These are phyloP conservation scores for Alligator mississippiensis DNA, from an alignment of 2,113 vertebrate species.

Conservation along the genomic window DNA sequence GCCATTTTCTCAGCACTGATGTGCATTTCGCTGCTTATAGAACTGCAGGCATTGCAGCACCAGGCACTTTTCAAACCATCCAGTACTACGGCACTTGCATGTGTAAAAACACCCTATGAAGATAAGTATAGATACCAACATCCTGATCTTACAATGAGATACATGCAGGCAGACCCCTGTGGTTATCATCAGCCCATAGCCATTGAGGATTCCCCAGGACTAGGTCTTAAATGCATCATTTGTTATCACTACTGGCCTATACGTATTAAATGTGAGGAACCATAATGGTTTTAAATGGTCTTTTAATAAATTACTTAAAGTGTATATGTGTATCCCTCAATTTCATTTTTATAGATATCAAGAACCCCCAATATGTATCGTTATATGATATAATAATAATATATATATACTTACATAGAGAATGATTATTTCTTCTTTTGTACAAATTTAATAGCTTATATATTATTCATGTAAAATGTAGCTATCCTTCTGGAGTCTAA, in stretches of 20 bases:
- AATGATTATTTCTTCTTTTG: background rate
- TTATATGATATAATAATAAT: background rate
- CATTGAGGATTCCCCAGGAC: too few relatives aligned
- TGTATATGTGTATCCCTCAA: background rate
- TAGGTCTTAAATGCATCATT: too few relatives aligned
- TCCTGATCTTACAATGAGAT: background rate
- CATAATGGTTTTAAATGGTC: background rate
- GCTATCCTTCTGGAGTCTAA: background rate
- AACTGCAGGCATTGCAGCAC: too few relatives aligned
- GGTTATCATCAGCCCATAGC: too few relatives aligned
- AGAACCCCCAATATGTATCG: too few relatives aligned
- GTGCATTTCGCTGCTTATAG: too few relatives aligned
- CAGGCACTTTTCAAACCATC: too few relatives aligned
- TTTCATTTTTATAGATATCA: too few relatives aligned
- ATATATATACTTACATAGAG: background rate
- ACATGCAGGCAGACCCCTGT: too few relatives aligned
- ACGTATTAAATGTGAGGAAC: background rate
- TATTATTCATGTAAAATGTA: slow-evolving; percentile 23
- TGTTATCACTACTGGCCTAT: too few relatives aligned
- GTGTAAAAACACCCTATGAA: background rate
- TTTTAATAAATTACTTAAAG: background rate
- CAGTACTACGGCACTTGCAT: too few relatives aligned
- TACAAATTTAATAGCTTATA: background rate
- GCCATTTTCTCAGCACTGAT: too few relatives aligned
- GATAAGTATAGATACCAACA: background rate